These are phyloP conservation scores for Maylandia zebra DNA, from an alignment of 2,113 vertebrate genomes.

Conservation along the genomic window DNA sequence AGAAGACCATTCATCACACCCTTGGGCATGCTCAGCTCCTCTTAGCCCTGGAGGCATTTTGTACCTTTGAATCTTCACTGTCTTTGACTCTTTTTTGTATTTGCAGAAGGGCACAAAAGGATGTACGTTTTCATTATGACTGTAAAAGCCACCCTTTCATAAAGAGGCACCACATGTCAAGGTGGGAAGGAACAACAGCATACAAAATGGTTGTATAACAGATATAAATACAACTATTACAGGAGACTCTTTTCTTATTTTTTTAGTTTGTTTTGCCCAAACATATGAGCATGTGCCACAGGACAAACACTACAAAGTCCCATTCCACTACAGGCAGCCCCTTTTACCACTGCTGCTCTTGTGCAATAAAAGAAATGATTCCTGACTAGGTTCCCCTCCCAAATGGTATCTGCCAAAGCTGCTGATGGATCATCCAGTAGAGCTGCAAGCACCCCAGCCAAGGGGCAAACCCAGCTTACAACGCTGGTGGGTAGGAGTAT, in stretches of 20 bases:
- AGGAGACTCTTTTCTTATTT: not conserved
- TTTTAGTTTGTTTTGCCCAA: not conserved
- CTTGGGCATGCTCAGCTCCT: conserved; percentile 17
- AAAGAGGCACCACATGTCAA: not conserved
- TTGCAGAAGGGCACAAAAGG: not conserved
- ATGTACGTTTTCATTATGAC: not conserved
- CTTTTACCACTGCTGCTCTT: not conserved
- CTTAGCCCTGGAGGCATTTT: conserved; percentile 11
- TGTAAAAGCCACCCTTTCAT: not conserved
- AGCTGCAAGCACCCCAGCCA: not conserved
- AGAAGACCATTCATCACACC: conserved; percentile 31
- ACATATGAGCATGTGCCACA: not conserved
- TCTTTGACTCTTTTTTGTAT: not conserved
- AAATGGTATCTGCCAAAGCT: not conserved
- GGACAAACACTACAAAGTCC: not conserved
- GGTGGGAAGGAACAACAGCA: not conserved
- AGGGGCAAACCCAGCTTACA: not conserved
- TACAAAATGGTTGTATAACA: not conserved
- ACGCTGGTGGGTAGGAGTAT: not conserved
- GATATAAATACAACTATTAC: not conserved
- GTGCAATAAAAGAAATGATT: not conserved
- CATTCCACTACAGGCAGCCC: not conserved
- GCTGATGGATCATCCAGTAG: not conserved
- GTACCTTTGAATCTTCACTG: conserved; percentile 23
- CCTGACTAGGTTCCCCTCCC: not conserved